Conservation (phyloP, 2,113 vertebrate genomes). For the Nothobranchius kuhntae region DNA sequence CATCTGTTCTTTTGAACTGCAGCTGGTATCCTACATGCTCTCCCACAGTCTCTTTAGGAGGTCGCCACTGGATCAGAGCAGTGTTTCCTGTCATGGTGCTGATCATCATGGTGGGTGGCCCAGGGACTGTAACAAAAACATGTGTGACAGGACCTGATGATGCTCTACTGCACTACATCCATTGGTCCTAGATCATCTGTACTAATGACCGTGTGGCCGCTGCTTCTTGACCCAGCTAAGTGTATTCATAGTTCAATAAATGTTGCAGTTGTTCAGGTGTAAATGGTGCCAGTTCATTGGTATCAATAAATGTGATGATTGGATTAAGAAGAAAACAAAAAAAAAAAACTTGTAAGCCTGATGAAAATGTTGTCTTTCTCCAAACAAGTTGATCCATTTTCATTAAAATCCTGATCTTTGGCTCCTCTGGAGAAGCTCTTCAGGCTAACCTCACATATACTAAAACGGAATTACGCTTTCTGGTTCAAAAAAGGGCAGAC, state of each 20-base stretch:
- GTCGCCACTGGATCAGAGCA: slow-evolving; percentile 97
- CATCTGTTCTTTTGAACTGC: slow-evolving; percentile 88
- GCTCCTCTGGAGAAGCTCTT: no score
- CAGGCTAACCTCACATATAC: no score
- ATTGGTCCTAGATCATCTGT: neutral
- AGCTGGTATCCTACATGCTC: slow-evolving; percentile 92
- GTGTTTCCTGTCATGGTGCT: slow-evolving; percentile 96
- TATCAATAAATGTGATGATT: no score
- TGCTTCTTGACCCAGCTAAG: neutral
- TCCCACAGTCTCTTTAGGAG: slow-evolving; percentile 92
- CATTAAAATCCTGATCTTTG: no score
- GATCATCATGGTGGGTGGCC: slow-evolving; percentile 95
- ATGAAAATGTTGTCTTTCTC: no score
- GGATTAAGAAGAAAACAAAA: no score
- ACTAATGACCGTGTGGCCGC: neutral
- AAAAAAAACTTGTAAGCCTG: no score
- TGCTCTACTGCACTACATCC: neutral
- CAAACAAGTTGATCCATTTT: no score
- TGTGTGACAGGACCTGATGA: neutral
- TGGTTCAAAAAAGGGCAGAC: no score
- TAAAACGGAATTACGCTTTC: no score
- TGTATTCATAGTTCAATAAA: neutral
- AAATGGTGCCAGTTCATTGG: no score
- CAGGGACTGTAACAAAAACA: slow-evolving; percentile 83
- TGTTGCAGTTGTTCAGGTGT: neutral